Conservation (phyloP, 1,140 invertebrate genomes). For the Triops cancriformis region DNA sequence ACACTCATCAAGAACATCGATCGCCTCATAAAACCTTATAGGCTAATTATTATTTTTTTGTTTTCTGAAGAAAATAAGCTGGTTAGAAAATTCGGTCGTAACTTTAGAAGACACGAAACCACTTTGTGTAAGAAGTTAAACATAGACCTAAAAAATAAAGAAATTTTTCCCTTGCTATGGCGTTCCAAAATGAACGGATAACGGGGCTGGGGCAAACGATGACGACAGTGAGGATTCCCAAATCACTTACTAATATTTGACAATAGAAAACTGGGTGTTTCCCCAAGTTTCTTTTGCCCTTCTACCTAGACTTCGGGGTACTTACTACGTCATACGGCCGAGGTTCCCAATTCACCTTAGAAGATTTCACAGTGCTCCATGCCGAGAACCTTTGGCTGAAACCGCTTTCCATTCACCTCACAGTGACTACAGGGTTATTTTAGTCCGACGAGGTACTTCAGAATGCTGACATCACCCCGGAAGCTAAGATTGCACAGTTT, state of each 20-base stretch:
- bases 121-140: too few species aligned
- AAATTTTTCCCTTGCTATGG: too few species aligned
- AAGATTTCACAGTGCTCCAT: background rate
- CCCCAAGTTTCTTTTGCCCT: background rate
- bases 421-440: too few species aligned
- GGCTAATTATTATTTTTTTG: too few species aligned
- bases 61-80: too few species aligned
- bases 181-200: background rate
- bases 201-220: background rate
- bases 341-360: background rate
- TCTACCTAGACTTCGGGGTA: background rate
- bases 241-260: conserved; percentile 7
- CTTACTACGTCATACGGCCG: background rate
- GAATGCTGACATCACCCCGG: background rate
- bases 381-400: too few species aligned
- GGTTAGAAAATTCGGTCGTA: too few species aligned
- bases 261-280: background rate
- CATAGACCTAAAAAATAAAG: too few species aligned
- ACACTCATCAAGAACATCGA: too few species aligned
- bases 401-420: too few species aligned
- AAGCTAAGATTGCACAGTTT: conserved; percentile 3
- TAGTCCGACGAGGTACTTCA: background rate
- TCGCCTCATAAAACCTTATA: too few species aligned
- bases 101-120: too few species aligned
- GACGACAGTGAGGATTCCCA: background rate